Conservation (phyloP, 2,113 vertebrate genomes). For the Acanthisitta chloris region DNA sequence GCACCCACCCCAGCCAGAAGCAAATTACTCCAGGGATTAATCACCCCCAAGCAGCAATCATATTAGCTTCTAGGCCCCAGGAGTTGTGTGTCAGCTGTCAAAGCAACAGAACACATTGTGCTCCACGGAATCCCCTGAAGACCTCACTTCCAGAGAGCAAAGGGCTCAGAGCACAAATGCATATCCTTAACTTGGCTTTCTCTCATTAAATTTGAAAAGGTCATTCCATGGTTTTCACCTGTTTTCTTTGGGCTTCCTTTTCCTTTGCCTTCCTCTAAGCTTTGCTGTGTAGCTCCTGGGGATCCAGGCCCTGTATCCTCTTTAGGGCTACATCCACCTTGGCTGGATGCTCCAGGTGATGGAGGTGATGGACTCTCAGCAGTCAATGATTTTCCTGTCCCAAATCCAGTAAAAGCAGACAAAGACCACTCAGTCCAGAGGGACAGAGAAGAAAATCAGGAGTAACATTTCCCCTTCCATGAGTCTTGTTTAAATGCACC, state of each 20-base stretch:
- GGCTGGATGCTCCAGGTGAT: conserved; percentile 13
- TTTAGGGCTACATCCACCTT: not conserved
- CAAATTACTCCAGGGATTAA: not conserved
- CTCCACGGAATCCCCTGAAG: not conserved
- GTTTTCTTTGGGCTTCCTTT: not conserved
- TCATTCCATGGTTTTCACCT: not conserved
- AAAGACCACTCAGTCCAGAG: not conserved
- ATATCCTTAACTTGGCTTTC: not conserved
- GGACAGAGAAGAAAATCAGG: not conserved
- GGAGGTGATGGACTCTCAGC: not conserved
- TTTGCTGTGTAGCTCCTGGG: not conserved
- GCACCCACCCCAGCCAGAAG: not conserved
- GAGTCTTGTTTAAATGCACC: not conserved
- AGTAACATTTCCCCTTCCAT: not conserved
- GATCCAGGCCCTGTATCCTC: not conserved
- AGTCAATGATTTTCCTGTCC: conserved; percentile 35
- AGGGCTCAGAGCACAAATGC: not conserved
- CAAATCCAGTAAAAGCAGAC: not conserved
- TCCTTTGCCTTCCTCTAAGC: not conserved
- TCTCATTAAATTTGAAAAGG: not conserved
- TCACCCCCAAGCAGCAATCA: not conserved
- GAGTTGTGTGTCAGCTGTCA: not conserved
- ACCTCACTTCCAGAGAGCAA: not conserved
- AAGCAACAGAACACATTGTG: not conserved
- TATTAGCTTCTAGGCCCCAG: not conserved